A percentile compares a stretch with the other conserved stretches of the same genome.
phyloP scores from a whole-genome alignment of 2,888 invertebrate species.

The Caenorhabditis sp. region DNA sequence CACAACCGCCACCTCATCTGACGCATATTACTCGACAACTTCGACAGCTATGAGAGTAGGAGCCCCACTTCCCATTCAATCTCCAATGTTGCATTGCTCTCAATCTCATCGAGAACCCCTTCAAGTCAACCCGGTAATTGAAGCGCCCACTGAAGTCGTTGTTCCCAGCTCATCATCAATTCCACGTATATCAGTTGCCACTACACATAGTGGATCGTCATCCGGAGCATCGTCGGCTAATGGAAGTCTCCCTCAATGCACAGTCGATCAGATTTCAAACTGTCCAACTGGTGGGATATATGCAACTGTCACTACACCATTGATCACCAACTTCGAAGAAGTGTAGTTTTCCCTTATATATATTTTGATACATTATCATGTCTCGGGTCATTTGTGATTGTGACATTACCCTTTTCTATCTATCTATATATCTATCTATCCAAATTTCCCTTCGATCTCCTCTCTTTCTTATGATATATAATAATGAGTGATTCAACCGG shows the following conservation, averaged over 20 bases:
- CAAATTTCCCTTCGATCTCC: background rate
- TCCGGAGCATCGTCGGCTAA: constrained; percentile 27
- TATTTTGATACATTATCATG: background rate
- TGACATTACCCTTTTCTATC: background rate
- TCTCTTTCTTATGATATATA: background rate
- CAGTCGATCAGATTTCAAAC: constrained; percentile 32
- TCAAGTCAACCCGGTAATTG: constrained; percentile 12
- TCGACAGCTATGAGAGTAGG: background rate
- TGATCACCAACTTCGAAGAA: constrained; percentile 55
- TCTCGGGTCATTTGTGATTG: constrained; percentile 1
- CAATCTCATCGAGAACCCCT: constrained; percentile 49
- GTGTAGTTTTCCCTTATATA: constrained; percentile 17
- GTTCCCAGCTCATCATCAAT: constrained; percentile 12
- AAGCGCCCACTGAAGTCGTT: background rate
- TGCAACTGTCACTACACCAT: constrained; percentile 49
- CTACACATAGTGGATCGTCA: constrained; percentile 13
- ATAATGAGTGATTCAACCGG: background rate
- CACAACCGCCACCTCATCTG: constrained; percentile 13
- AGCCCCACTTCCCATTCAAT: constrained; percentile 15
- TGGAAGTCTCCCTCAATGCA: constrained; percentile 25
- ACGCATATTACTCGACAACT: background rate
- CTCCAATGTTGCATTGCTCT: constrained; percentile 33
- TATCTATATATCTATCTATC: too few species aligned
- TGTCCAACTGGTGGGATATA: constrained; percentile 30
- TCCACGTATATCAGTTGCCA: constrained; percentile 43